Evolutionary conservation across 2,888 invertebrate genomes (phyloP), one percentile per base, ranked within the genome.

Genomic region (Lochmaea capreae): DNA sequence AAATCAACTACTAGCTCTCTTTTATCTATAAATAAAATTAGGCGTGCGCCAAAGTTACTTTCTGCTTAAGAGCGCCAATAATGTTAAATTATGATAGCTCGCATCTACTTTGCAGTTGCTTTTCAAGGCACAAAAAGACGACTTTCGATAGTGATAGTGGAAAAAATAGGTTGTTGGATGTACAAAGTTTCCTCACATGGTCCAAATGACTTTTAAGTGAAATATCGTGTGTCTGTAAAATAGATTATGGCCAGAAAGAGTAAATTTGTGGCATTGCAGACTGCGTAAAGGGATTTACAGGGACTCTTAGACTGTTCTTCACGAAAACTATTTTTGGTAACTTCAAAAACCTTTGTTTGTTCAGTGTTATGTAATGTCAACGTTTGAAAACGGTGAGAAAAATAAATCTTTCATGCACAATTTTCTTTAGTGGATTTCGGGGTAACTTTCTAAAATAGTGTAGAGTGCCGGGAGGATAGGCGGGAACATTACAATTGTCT

Each of bases 231-330:
- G 43, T 12, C 71, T 66, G 71, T 66, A 46, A 68, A 75, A 75
- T 72, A 72, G 72, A 75, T 75, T 75, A 75, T 49, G 58, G 59
- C 58, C 49, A 46, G 58, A 59, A 67, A 33, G 62, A 62, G 68
- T 62, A 26, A 61, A 68, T 68, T 68, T 68, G 68, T 62, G 68
- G 61, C 62, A 39, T 54, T 57, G 33, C 42, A 54, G 61, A 43
- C 58, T 57, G 42, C 63, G 63, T 58, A 58, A 65, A 54, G 69
- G 62, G 52, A 63, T 69, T 69, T 63, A 63, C 69, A 69, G 69
- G 39, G 42, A 26, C 39, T 69, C 16, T 54, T 54, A 3, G 16
- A 54, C n/a, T 18, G n/a, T n/a, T 52, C 14, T 52, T n/a, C 16
- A 54, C 54, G 10, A 16, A 54, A 54, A 54, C 54, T 54, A 54